phyloP scores from a whole-genome alignment of 2,888 invertebrate genomes.

The Sarcophaga subvicina region DNA sequence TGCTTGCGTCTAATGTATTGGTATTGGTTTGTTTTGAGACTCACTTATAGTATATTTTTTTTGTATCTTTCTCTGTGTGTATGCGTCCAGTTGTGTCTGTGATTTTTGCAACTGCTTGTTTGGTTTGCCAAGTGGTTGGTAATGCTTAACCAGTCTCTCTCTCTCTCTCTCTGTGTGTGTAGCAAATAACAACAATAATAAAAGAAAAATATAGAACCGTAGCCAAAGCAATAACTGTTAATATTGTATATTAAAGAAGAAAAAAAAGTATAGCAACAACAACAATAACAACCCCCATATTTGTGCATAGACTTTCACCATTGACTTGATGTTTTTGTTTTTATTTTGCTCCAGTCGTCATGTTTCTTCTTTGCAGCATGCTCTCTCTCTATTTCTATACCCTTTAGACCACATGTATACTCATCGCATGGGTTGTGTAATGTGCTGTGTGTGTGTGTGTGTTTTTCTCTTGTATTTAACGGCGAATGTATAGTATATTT shows the following conservation, averaged over 20 bases:
- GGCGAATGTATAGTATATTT: background rate
- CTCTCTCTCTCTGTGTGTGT: constrained; percentile 11
- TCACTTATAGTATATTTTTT: too few species aligned
- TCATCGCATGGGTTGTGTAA: constrained; percentile 22
- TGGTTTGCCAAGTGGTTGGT: constrained; percentile 64
- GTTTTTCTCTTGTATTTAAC: background rate
- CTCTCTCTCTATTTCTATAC: constrained; percentile 16
- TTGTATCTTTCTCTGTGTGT: background rate
- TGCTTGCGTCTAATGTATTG: too few species aligned
- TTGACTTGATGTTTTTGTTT: constrained; percentile 59
- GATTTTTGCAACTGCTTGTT: constrained; percentile 32
- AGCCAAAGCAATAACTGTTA: constrained; percentile 21
- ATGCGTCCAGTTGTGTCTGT: constrained; percentile 13
- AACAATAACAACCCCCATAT: constrained; percentile 62
- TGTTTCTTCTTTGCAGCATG: background rate
- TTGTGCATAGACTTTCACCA: constrained; percentile 60
- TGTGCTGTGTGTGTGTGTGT: constrained; percentile 11
- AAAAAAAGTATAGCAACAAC: constrained; percentile 37
- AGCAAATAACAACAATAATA: constrained; percentile 60
- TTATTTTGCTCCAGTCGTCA: constrained; percentile 13
- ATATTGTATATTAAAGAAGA: too few species aligned
- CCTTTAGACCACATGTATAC: background rate
- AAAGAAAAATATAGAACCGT: background rate
- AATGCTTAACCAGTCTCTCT: constrained; percentile 65
- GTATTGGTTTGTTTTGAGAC: too few species aligned